These are phyloP conservation scores for Macrosteles quadrilineatus DNA, from an alignment of 1,140 invertebrate species.

Conservation along the genomic window DNA sequence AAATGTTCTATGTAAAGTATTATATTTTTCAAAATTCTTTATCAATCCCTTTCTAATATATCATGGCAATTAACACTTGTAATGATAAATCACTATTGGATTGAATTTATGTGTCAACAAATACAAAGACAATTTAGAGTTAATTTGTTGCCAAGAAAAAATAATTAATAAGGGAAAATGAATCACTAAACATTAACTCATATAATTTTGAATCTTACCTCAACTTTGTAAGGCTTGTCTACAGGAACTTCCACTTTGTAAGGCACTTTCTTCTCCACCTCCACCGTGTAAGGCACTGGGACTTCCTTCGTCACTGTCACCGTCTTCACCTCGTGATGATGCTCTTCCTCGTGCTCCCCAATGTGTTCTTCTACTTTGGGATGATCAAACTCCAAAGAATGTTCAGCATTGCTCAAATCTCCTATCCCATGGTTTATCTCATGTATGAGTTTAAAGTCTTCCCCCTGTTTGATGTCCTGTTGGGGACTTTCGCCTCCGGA, in stretches of 20 bases:
- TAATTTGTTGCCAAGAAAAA: no score
- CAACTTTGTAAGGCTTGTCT: slow-evolving; percentile 47
- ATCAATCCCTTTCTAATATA: no score
- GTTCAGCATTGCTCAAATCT: not conserved
- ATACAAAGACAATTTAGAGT: no score
- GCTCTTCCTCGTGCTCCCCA: not conserved
- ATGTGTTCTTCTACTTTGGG: slow-evolving; percentile 2
- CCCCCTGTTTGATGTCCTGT: not conserved
- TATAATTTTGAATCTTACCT: slow-evolving; percentile 62
- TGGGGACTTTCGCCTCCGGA: not conserved
- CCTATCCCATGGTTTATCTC: not conserved
- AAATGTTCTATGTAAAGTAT: no score
- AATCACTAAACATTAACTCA: no score
- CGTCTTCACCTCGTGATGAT: slow-evolving; percentile 68
- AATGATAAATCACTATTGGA: no score
- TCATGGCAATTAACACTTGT: no score
- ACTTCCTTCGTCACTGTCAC: slow-evolving; percentile 72
- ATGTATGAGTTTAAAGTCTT: not conserved
- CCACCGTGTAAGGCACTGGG: slow-evolving; percentile 66
- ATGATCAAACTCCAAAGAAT: not conserved
- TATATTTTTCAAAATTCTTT: no score
- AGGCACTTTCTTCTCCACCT: slow-evolving; percentile 48
- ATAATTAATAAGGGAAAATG: no score
- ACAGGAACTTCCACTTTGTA: slow-evolving; percentile 25
- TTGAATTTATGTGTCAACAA: no score